Base-by-base conservation (phyloP, 1,140 invertebrate genomes). In the Calephelis nemesis region DNA sequence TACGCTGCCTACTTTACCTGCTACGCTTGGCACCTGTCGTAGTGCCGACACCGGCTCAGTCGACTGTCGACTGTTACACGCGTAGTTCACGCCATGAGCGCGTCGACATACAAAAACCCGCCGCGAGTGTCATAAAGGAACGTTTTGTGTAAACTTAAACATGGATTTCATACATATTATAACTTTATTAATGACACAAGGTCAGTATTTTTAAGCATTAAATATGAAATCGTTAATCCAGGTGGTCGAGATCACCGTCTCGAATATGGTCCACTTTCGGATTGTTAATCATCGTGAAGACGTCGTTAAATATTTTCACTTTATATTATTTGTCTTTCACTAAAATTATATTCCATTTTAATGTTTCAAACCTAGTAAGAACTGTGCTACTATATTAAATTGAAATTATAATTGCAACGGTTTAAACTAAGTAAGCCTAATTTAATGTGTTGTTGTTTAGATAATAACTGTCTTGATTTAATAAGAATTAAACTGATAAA, bases 81-180 rank as follows among this genome's bases (percentile, higher is more conserved):
- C 67, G 66, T 49, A 74, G 64, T 47, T 73, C 81, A 76, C 81
- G 82, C 79, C 76, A 87, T 87, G 84, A 70, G 52, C 65, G 69
- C 73, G 69, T 71, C 66, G 47, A 60, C 67, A 63, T 47, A 68
- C 66, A 69, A 71, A 73, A 75, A 74, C 74, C 65, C 76, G 77
- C 67, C 81, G 83, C 82, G 84, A 79, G 84, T 87, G 84, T 79
- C 60, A 54, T 73, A 74, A 78, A 69, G 69, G 54, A 77, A 75
- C 71, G 71, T 76, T 75, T 65, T 75, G 75, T 83, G 84, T 81
- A 73, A 76, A 77, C 72, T 76, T 77, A 70, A 81, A 68, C 67
- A 87, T 87, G 84, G 83, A 85, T 87, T 75, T 85, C 73, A 63
- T 84, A 70, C 76, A 81, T 15, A 76, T 74, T 75, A 74, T 75